Percentiles rank a stretch among this genome's conserved stretches.
Evolutionary conservation across 2,888 invertebrate species (phyloP).

Genomic region (Aphodius sticticus): DNA sequence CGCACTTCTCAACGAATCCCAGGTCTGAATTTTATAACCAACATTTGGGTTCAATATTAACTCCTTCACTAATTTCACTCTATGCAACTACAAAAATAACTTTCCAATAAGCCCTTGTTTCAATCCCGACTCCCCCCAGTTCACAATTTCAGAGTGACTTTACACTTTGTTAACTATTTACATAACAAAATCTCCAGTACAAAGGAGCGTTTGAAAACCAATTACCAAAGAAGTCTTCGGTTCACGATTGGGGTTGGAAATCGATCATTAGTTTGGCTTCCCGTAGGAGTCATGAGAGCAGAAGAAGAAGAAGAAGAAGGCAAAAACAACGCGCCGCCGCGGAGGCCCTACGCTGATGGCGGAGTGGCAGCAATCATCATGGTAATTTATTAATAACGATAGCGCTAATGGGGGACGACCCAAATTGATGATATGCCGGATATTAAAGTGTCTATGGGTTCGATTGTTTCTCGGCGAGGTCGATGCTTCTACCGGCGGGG

Average conservation of each 20-base stretch:
- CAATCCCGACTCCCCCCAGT: not conserved
- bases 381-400: constrained; percentile 23
- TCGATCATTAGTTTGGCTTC: not conserved
- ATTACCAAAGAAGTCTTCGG: constrained; percentile 13
- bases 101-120: not conserved
- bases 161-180: constrained; percentile 9
- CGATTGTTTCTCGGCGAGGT: constrained; percentile 21
- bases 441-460: constrained; percentile 52
- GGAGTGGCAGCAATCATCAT: constrained; percentile 10
- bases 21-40: too few species aligned
- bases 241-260: constrained; percentile 6
- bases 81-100: too few species aligned
- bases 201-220: constrained; percentile 18
- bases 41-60: too few species aligned
- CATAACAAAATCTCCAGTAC: constrained; percentile 20
- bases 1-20: too few species aligned
- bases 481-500: constrained; percentile 42
- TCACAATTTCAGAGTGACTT: not conserved
- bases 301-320: not conserved
- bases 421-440: constrained; percentile 55
- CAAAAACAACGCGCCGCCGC: constrained; percentile 12
- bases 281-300: not conserved
- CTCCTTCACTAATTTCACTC: too few species aligned
- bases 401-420: constrained; percentile 37
- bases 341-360: constrained; percentile 10